Base-by-base conservation (phyloP, 2,113 vertebrate genomes). In the Pterocles orientalis region DNA sequence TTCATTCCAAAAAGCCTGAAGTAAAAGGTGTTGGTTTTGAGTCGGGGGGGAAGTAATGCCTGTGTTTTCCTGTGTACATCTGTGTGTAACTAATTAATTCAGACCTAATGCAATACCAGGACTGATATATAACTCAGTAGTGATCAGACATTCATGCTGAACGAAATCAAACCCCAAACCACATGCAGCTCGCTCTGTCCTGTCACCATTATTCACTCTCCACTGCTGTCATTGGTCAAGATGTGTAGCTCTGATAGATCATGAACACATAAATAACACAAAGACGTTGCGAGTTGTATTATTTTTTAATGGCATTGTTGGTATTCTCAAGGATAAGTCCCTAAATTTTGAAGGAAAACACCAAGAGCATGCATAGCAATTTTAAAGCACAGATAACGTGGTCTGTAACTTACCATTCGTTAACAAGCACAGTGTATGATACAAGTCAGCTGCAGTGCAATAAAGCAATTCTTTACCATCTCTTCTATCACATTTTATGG, bases 401-500 rank as follows among this genome's bases (percentile, higher is more conserved):
- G 18, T 60, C 29, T 54, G 24, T 71, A 69, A 45, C n/a, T 64
- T 41, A 45, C 15, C 61, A 34, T 56, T 73, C 24, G 54, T 80
- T 88, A 54, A 43, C 51, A 83, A 86, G n/a, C 18, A 70, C 47
- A 65, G 20, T 0, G 1, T 51, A 31, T 8, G 2, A 81, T 43
- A 29, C 19, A 47, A 77, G 24, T 77, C 86, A 96, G 85, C 31
- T 82, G 64, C 58, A 56, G 12, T 34, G n/a, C 31, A 64, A 39
- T 75, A 76, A 92, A 96, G 24, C 60, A 68, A 86, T 58, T 84
- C 50, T 80, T 90, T 79, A 79, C 28, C 18, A 15, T 81, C 26
- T 82, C 29, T 69, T 95, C 92, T 82, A 43, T 91, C 66, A 84
- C 69, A 91, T 95, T 83, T 97, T 66, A 60, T 92, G 89, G 83